These are phyloP conservation scores for Mungos mungo DNA, from an alignment of 2,113 vertebrate genomes.

Conservation along the genomic window DNA sequence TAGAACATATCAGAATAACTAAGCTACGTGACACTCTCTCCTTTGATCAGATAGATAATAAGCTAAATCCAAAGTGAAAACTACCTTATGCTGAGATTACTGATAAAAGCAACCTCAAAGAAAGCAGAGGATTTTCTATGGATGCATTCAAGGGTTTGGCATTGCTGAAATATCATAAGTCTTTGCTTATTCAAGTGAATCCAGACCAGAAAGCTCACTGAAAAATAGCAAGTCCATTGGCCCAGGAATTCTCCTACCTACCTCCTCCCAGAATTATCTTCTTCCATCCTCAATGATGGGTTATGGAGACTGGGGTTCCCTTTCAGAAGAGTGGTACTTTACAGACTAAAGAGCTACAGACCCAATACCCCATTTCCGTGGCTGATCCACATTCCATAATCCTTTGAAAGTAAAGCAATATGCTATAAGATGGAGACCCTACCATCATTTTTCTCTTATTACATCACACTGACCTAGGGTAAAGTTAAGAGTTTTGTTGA, in stretches of 20 bases:
- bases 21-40: neutral
- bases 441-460: neutral
- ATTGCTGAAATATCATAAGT: neutral
- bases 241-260: neutral
- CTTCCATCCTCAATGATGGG: neutral
- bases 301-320: neutral
- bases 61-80: constrained; percentile 35
- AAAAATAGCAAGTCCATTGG: constrained; percentile 31
- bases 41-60: constrained; percentile 4
- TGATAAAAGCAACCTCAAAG: neutral
- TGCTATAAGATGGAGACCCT: neutral
- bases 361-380: neutral
- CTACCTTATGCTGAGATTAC: neutral
- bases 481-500: neutral
- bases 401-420: neutral
- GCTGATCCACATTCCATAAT: neutral
- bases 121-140: constrained; percentile 16
- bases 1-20: neutral
- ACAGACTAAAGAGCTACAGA: neutral
- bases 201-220: constrained; percentile 31
- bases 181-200: constrained; percentile 24
- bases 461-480: neutral
- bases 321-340: neutral
- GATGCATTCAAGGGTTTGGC: constrained; percentile 26
- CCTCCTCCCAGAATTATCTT: neutral